Conservation (phyloP, 2,113 vertebrate species). For the Plotosus lineatus region DNA sequence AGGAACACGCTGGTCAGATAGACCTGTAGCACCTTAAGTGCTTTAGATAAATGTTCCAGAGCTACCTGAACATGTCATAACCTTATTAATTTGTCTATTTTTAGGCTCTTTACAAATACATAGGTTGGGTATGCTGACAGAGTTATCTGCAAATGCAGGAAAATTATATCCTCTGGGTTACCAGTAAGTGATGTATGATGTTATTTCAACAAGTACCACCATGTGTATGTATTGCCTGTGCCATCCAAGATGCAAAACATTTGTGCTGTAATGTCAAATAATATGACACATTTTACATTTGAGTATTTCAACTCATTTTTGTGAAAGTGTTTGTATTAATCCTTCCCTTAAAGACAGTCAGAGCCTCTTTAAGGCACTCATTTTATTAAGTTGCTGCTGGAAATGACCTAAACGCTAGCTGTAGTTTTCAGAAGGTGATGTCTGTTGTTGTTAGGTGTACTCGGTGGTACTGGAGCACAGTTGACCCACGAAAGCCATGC, state of each 20-base stretch:
- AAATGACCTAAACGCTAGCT: background rate
- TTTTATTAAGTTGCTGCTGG: background rate
- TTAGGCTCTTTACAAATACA: conserved; percentile 86
- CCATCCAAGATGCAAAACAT: too few species aligned
- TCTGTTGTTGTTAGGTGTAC: conserved; percentile 75
- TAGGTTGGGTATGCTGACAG: conserved; percentile 81
- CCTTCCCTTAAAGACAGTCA: too few species aligned
- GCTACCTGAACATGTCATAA: background rate
- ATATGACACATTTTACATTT: too few species aligned
- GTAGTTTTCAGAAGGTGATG: background rate
- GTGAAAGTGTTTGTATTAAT: too few species aligned
- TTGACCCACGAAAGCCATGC: conserved; percentile 82
- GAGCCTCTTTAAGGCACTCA: too few species aligned
- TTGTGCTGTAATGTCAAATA: background rate
- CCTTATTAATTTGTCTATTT: background rate
- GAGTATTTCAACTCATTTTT: too few species aligned
- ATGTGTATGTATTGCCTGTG: background rate
- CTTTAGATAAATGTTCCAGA: background rate
- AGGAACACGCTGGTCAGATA: background rate
- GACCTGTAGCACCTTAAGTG: background rate
- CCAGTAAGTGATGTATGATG: conserved; percentile 75
- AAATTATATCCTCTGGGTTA: conserved; percentile 87
- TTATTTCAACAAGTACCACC: background rate
- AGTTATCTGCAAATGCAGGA: conserved; percentile 82
- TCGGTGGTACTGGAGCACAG: conserved; percentile 89